Evolutionary conservation across 35 echinoderm and acorn worm genomes (phyloP), one percentile per base, ranked within the genome.

Genomic region (Ptychodera flava): DNA sequence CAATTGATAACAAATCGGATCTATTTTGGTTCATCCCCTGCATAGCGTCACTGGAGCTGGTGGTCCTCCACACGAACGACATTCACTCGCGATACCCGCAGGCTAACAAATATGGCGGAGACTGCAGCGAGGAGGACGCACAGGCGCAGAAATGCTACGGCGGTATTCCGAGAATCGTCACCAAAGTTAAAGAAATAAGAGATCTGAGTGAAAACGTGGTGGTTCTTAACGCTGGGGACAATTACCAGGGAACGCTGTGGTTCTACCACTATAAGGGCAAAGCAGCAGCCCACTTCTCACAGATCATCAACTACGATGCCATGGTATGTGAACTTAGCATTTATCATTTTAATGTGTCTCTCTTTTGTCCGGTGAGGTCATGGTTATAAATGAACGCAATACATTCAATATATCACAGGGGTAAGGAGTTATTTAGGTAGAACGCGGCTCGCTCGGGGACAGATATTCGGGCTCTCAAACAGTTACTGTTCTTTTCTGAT

Each of bases 221-320:
- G 16, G 36, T 97, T 0, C 34, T 97, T 1, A 92, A 97, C 53
- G 95, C 92, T 31, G 95, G 95, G 38, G 95, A 97, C 52, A 75
- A 89, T 35, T 97, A 90, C 78, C 95, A 97, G 38, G 95, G 92
- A 2, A 97, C 95, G 0, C 86, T 94, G 16, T 97, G 95, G 95
- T 97, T 92, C 64, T 92, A 94, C 32, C 90, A 87, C 0, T 97
- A 92, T 78, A 84, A 89, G 37, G 95, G 95, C 22, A 35, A 85
- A 77, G 92, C 95, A 36, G 87, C 95, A 1, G 89, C 92, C 1
- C 85, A 93, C 79, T 97, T 94, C 38, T 94, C 94, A 92, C 78
- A 97, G 28, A 22, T 94, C 22, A 33, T 94, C 16, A 32, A 82
- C 31, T 94, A 97, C 84, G 92, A 97, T 75, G 92, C 88, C n/a